Evolutionary conservation across 2,888 invertebrate species (phyloP).

Genomic region (Erannis defoliaria): DNA sequence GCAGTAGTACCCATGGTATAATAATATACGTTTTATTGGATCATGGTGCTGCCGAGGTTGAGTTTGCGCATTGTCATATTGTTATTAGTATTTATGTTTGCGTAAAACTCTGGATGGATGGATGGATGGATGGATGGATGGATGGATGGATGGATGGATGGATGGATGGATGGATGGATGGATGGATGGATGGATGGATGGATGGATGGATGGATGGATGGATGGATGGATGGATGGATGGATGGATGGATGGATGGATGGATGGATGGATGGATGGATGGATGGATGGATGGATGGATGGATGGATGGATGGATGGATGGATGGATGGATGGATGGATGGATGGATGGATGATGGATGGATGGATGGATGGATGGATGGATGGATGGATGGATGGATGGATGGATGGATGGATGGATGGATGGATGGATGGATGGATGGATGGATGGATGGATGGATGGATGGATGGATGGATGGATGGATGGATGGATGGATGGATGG

Average conservation of each 20-base stretch:
- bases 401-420: background rate
- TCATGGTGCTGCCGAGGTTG: no score
- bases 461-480: slow-evolving; percentile 1
- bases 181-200: slow-evolving; percentile 4
- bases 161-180: slow-evolving; percentile 1
- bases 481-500: slow-evolving; percentile 1
- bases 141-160: slow-evolving; percentile 1
- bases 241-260: slow-evolving; percentile 4
- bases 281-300: slow-evolving; percentile 3
- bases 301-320: background rate
- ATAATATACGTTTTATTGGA: no score
- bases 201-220: slow-evolving; percentile 4
- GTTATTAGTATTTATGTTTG: no score
- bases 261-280: slow-evolving; percentile 4
- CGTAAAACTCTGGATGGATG: background rate
- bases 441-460: background rate
- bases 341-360: no score
- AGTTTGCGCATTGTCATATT: no score
- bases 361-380: no score
- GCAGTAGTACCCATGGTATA: background rate
- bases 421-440: background rate
- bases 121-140: slow-evolving; percentile 2
- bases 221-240: slow-evolving; percentile 4
- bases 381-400: background rate
- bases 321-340: background rate